phyloP scores from a whole-genome alignment of 2,888 invertebrate species.

The Scaptomyza flava region DNA sequence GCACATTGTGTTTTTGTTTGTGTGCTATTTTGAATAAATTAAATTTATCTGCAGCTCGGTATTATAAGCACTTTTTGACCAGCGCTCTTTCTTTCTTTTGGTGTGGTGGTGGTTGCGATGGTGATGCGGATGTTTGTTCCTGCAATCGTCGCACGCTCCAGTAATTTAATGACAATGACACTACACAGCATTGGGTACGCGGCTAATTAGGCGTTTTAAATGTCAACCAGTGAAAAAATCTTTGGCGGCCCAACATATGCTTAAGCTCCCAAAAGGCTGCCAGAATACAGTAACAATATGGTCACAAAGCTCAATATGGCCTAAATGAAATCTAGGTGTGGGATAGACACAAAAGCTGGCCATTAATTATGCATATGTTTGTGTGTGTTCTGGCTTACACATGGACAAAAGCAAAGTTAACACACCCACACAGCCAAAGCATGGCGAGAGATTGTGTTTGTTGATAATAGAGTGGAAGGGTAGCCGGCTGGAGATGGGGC shows the following conservation, averaged over 20 bases:
- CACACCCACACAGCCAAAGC: not conserved
- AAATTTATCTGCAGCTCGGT: conserved; percentile 60
- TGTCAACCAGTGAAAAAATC: conserved; percentile 56
- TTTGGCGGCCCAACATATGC: conserved; percentile 49
- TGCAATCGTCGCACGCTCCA: conserved; percentile 53
- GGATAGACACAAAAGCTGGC: conserved; percentile 40
- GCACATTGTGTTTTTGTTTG: conserved; percentile 38
- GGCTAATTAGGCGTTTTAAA: conserved; percentile 76
- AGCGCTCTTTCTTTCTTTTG: conserved; percentile 18
- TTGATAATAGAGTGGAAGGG: not conserved
- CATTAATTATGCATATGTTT: conserved; percentile 71
- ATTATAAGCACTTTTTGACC: conserved; percentile 53
- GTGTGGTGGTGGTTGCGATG: conserved; percentile 13
- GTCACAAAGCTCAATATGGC: conserved; percentile 53
- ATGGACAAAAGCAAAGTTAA: conserved; percentile 45
- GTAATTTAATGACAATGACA: conserved; percentile 66
- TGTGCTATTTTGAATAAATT: conserved; percentile 73
- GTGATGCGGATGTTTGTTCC: conserved; percentile 13
- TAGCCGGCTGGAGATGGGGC: not conserved
- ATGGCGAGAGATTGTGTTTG: not conserved
- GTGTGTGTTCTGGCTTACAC: conserved; percentile 47
- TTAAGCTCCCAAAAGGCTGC: conserved; percentile 20
- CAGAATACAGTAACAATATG: conserved; percentile 45
- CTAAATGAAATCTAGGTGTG: conserved; percentile 16
- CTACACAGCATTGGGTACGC: conserved; percentile 27